These are phyloP conservation scores for Homarus gammarus DNA, from an alignment of 2,888 invertebrate species.

Conservation along the genomic window DNA sequence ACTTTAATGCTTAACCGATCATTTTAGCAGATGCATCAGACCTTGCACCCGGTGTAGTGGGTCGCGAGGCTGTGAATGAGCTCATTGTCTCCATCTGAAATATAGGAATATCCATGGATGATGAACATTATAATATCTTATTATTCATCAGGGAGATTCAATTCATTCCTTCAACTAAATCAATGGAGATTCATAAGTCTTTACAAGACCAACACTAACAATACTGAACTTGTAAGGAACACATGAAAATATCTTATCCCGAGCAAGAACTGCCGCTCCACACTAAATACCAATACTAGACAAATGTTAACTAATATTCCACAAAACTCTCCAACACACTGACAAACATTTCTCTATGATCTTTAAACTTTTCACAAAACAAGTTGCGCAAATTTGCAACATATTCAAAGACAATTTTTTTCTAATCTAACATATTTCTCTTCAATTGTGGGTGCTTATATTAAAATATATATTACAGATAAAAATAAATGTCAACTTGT, in stretches of 20 bases:
- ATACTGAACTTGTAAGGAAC: too few species aligned
- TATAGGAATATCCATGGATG: not conserved
- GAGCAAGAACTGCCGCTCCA: too few species aligned
- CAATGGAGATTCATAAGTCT: not conserved
- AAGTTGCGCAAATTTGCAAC: not conserved
- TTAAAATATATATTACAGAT: too few species aligned
- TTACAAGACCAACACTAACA: not conserved
- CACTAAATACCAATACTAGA: too few species aligned
- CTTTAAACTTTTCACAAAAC: not conserved
- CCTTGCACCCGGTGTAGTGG: constrained; percentile 72
- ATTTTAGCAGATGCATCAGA: constrained; percentile 67
- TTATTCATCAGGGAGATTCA: not conserved
- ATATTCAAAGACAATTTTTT: too few species aligned
- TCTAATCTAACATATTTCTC: too few species aligned
- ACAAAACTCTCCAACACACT: too few species aligned
- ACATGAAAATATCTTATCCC: too few species aligned
- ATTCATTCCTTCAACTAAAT: not conserved
- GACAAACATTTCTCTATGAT: too few species aligned
- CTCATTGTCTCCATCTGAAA: constrained; percentile 76
- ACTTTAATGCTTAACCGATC: constrained; percentile 34
- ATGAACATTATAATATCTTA: not conserved
- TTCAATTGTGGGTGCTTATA: too few species aligned
- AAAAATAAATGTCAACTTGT: too few species aligned
- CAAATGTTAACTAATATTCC: too few species aligned
- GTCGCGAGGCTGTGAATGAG: constrained; percentile 72